Evolutionary conservation across 2,888 invertebrate species (phyloP).

Genomic region (Diadegma fenestrale): DNA sequence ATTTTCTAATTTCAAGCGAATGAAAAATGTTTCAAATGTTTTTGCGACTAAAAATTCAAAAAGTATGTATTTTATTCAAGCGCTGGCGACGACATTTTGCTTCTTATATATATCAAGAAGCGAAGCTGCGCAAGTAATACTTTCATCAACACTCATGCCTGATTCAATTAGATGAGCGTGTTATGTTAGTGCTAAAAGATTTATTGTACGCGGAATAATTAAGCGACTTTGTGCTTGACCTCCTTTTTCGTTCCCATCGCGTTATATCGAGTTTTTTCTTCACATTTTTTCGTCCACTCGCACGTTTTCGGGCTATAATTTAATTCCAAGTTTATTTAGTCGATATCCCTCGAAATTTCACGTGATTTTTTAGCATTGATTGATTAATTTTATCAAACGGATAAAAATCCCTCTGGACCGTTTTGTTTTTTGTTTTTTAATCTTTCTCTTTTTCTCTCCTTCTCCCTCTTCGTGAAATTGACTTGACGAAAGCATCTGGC

Average conservation of each 20-base stretch:
- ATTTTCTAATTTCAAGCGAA: background rate
- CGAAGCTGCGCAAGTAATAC: constrained; percentile 30
- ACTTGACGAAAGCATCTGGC: constrained; percentile 57
- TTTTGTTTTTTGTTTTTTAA: background rate
- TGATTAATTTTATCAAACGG: background rate
- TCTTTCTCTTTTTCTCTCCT: background rate
- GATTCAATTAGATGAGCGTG: constrained; percentile 5
- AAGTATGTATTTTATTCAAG: constrained; percentile 15
- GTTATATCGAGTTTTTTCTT: background rate
- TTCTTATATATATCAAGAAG: constrained; percentile 18
- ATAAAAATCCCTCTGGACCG: background rate
- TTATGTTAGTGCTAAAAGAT: constrained; percentile 38
- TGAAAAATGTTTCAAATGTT: constrained; percentile 3
- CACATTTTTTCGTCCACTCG: background rate
- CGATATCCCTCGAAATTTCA: too few species aligned
- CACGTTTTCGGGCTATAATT: background rate
- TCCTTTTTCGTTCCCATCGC: constrained; percentile 57
- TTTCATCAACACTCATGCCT: constrained; percentile 39
- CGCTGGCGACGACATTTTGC: constrained; percentile 24
- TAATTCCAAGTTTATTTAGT: too few species aligned
- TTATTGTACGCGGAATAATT: background rate
- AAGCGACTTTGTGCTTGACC: constrained; percentile 41
- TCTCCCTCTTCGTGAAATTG: constrained; percentile 42
- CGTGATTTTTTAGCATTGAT: background rate
- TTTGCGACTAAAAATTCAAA: constrained; percentile 6